Percentiles rank a stretch among this genome's conserved stretches.
phyloP scores from a whole-genome alignment of 2,797 vertebrate genomes.

The Psittacula derbiana region DNA sequence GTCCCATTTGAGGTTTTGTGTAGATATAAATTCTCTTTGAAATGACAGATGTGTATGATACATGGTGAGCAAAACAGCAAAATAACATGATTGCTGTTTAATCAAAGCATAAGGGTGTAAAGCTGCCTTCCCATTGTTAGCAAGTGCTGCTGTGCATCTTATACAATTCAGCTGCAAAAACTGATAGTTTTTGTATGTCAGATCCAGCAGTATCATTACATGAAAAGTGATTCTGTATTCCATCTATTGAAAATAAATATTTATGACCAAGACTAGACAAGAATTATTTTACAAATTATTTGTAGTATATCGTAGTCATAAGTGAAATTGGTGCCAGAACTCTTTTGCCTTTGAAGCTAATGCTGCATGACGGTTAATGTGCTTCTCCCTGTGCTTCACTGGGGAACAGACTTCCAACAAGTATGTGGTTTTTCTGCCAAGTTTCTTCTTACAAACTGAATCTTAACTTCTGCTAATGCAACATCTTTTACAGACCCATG shows the following conservation, averaged over 20 bases:
- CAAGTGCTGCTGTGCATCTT: neutral
- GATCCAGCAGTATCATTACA: neutral
- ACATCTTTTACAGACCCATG: neutral
- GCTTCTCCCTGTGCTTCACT: neutral
- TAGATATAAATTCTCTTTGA: slow-evolving; percentile 38
- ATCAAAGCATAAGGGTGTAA: neutral
- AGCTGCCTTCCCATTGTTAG: neutral
- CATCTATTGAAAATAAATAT: neutral
- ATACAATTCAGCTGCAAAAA: neutral
- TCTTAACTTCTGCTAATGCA: neutral
- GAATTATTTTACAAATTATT: neutral
- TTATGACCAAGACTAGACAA: neutral
- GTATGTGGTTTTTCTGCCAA: neutral
- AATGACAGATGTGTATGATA: slow-evolving; percentile 17
- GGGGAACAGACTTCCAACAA: neutral
- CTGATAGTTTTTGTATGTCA: neutral
- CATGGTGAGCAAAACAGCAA: neutral
- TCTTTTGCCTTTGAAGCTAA: neutral
- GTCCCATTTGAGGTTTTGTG: slow-evolving; percentile 9
- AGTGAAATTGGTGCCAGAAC: neutral
- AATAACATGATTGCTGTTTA: slow-evolving; percentile 23
- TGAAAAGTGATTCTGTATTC: neutral
- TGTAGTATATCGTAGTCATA: neutral
- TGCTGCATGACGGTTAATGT: neutral
- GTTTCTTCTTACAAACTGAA: neutral